phyloP scores from a whole-genome alignment of 2,113 vertebrate species.

The Heptranchias perlo region DNA sequence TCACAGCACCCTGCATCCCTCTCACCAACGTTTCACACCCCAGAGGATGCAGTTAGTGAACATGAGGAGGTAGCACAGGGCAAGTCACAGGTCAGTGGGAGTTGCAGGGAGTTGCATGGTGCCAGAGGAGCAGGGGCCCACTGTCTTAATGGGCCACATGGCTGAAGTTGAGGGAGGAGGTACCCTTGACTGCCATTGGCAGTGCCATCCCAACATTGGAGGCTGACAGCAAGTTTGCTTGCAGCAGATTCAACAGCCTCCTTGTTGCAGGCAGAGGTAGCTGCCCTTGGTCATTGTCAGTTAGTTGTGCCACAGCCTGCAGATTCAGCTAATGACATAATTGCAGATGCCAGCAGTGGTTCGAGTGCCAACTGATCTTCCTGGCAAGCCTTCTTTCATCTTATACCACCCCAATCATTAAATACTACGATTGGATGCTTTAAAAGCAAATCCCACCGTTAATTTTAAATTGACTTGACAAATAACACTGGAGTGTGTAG shows the following conservation, averaged over 20 bases:
- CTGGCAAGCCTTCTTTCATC: background rate
- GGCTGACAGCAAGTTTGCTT: background rate
- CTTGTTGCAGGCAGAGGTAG: background rate
- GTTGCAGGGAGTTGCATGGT: no score
- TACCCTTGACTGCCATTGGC: background rate
- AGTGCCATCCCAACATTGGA: background rate
- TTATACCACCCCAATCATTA: background rate
- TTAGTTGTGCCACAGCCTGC: background rate
- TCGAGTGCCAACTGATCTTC: background rate
- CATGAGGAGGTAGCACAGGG: no score
- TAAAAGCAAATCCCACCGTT: background rate
- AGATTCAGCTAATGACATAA: background rate
- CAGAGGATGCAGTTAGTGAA: no score
- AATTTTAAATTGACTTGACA: conserved; percentile 1
- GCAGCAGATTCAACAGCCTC: background rate
- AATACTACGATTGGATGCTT: background rate
- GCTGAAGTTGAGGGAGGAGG: background rate
- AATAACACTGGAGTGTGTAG: background rate
- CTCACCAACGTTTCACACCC: background rate
- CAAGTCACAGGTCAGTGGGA: no score
- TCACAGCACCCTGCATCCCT: no score
- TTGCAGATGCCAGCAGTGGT: background rate
- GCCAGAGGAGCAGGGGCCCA: no score
- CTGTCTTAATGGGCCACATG: no score
- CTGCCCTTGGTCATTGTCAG: background rate